Conservation (phyloP, 2,797 vertebrate species). For the Synaphobranchus kaupii region DNA sequence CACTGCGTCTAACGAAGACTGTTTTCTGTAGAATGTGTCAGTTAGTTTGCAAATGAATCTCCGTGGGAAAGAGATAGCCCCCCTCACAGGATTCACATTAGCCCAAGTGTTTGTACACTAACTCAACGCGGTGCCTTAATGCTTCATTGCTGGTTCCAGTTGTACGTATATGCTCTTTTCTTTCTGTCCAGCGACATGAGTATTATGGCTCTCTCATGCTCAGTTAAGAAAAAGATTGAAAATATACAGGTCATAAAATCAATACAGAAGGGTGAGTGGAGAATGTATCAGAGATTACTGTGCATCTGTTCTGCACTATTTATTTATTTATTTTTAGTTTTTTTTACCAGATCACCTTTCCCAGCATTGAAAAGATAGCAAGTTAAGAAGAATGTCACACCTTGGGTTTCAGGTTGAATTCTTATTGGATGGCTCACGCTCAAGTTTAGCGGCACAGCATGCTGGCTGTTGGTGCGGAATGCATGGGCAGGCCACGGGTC, state of each 20-base stretch:
- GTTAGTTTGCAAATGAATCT: background rate
- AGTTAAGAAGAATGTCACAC: background rate
- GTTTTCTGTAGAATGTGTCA: background rate
- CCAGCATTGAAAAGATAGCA: background rate
- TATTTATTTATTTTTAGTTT: background rate
- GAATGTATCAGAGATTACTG: background rate
- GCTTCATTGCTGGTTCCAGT: background rate
- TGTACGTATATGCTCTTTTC: background rate
- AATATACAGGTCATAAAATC: background rate
- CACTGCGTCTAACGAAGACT: background rate
- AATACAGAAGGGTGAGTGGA: background rate
- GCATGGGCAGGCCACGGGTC: slow-evolving; percentile 45
- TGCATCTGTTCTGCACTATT: background rate
- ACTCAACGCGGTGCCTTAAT: background rate
- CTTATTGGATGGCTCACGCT: slow-evolving; percentile 24
- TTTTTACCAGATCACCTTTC: background rate
- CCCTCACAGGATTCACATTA: background rate
- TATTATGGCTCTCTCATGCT: background rate
- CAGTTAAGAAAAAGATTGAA: background rate
- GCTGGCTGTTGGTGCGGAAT: slow-evolving; percentile 51
- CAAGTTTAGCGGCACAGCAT: slow-evolving; percentile 53
- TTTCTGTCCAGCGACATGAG: background rate
- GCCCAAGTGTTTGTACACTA: background rate
- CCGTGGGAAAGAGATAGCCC: background rate
- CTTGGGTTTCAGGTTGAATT: slow-evolving; percentile 36